Evolutionary conservation across 2,113 vertebrate species (phyloP).

Genomic region (Hippocampus mohnikei): DNA sequence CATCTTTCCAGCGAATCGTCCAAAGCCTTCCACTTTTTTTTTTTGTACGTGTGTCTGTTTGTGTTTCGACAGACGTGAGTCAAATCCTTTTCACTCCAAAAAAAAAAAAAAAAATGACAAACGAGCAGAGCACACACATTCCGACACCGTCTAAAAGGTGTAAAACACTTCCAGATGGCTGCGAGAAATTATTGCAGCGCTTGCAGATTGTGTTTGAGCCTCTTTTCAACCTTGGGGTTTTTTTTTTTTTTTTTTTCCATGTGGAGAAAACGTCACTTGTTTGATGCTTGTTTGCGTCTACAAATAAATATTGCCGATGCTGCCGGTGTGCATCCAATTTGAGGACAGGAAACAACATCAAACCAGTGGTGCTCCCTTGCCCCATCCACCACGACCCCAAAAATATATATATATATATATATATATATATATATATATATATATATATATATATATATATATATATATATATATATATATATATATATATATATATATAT

Average conservation of each 20-base stretch:
- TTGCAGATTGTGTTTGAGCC: conserved; percentile 57
- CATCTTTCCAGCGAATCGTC: conserved; percentile 19
- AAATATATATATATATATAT: no score
- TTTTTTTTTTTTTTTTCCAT: conserved; percentile 14
- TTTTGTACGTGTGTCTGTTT: conserved; percentile 3
- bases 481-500: no score
- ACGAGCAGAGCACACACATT: conserved; percentile 63
- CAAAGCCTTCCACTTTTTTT: conserved; percentile 32
- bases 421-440: no score
- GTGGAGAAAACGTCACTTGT: conserved; percentile 28
- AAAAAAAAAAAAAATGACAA: conserved; percentile 38
- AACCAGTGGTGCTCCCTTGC: conserved; percentile 32
- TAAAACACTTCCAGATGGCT: conserved; percentile 77
- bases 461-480: no score
- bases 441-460: no score
- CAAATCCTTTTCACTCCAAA: conserved; percentile 46
- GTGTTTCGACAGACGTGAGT: conserved; percentile 3
- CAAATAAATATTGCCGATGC: conserved; percentile 24
- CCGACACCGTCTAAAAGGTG: conserved; percentile 68
- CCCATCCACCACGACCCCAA: conserved; percentile 18
- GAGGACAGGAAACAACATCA: conserved; percentile 62
- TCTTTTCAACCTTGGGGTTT: conserved; percentile 36
- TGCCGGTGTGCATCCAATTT: conserved; percentile 33
- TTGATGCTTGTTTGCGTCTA: conserved; percentile 35
- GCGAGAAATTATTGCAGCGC: conserved; percentile 63